Conservation (phyloP, 2,797 vertebrate genomes). For the Salmo trutta region DNA sequence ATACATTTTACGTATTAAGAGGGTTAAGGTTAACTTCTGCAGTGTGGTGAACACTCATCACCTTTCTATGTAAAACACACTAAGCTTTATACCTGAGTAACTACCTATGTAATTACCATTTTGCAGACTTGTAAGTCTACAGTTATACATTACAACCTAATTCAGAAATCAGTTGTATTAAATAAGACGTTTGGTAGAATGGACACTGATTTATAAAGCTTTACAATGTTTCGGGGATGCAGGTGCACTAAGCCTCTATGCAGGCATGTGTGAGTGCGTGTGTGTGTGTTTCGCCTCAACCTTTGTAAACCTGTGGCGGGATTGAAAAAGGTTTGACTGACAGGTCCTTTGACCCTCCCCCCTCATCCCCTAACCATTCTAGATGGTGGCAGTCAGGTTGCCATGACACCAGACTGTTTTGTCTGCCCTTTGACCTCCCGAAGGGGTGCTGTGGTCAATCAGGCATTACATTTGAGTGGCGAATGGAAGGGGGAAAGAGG, state of each 20-base stretch:
- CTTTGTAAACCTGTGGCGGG: constrained; percentile 56
- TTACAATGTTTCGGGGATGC: constrained; percentile 45
- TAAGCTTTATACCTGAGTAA: neutral
- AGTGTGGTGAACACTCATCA: neutral
- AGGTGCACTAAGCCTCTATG: constrained; percentile 52
- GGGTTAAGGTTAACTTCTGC: neutral
- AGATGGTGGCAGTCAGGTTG: constrained; percentile 80
- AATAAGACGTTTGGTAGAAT: neutral
- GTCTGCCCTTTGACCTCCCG: constrained; percentile 84
- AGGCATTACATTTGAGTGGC: constrained; percentile 81
- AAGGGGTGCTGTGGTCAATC: constrained; percentile 84
- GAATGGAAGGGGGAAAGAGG: constrained; percentile 62
- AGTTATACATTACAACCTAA: neutral
- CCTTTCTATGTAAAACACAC: neutral
- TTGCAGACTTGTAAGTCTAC: neutral
- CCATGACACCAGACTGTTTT: constrained; percentile 88
- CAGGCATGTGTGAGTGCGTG: constrained; percentile 17
- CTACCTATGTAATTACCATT: neutral
- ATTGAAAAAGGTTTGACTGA: constrained; percentile 73
- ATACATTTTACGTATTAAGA: too few relatives aligned
- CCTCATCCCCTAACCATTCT: constrained; percentile 59
- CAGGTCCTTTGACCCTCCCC: constrained; percentile 62
- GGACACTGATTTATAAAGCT: constrained; percentile 1
- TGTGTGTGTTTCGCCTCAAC: constrained; percentile 19
- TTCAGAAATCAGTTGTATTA: neutral